phyloP scores from a whole-genome alignment of 2,113 vertebrate species.

The Deroptyus accipitrinus region DNA sequence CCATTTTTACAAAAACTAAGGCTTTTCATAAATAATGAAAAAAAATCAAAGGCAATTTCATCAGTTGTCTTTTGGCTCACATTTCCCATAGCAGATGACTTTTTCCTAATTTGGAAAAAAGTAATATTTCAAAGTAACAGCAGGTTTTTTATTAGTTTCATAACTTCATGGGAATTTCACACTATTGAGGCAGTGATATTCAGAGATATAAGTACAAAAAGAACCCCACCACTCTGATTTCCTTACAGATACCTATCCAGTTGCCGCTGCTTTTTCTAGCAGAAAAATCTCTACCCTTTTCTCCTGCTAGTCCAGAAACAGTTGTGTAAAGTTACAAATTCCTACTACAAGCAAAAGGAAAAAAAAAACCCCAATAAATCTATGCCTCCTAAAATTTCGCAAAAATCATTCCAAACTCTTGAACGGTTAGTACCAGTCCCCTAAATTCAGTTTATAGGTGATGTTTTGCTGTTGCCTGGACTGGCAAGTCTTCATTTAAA shows the following conservation, averaged over 20 bases:
- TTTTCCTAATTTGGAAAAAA: neutral
- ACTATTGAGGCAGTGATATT: neutral
- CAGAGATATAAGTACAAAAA: neutral
- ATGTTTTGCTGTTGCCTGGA: neutral
- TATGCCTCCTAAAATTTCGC: neutral
- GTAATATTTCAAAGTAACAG: neutral
- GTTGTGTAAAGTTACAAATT: neutral
- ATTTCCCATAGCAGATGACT: neutral
- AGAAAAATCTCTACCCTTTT: neutral
- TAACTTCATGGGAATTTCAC: neutral
- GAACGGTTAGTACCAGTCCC: neutral
- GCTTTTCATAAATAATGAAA: neutral
- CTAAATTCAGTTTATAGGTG: neutral
- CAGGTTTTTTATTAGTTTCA: neutral
- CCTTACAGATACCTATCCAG: neutral
- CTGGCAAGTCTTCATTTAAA: neutral
- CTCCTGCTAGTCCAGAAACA: neutral
- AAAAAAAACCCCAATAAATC: rapidly evolving
- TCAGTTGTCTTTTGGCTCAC: neutral
- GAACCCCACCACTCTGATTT: rapidly evolving
- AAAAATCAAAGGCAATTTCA: neutral
- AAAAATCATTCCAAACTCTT: neutral
- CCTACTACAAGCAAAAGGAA: neutral
- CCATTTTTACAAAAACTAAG: neutral
- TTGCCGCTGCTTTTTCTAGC: neutral